phyloP scores from a whole-genome alignment of 2,113 vertebrate species.

The Cnemophilus loriae region DNA sequence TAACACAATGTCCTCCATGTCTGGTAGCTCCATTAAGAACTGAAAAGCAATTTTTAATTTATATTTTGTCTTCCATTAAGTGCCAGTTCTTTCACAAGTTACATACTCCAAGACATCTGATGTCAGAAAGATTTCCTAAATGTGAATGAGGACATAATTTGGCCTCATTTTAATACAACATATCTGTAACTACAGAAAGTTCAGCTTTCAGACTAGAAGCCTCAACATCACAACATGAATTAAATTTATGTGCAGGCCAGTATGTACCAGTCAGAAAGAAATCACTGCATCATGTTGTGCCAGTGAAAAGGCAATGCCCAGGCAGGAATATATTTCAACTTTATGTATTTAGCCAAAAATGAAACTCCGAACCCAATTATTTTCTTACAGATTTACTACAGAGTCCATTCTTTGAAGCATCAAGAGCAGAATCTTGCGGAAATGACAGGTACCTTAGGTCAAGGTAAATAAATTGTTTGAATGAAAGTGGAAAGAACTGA shows the following conservation, averaged over 20 bases:
- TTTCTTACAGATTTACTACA: constrained; percentile 1
- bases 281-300: neutral
- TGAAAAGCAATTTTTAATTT: neutral
- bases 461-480: constrained; percentile 20
- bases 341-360: neutral
- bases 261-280: neutral
- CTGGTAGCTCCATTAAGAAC: neutral
- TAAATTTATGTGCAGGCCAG: neutral
- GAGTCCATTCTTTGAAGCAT: neutral
- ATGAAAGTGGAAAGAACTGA: neutral
- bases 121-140: neutral
- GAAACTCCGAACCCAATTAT: neutral
- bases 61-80: neutral
- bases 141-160: neutral
- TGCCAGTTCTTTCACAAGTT: neutral
- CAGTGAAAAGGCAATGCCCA: neutral
- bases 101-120: neutral
- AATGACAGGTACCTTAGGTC: neutral
- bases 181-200: neutral
- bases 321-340: neutral
- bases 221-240: neutral
- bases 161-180: neutral
- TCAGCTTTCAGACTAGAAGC: neutral
- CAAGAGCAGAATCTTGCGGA: neutral
- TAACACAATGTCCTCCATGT: neutral